Conservation (phyloP, 2,797 vertebrate species). For the Poecilia wingei region DNA sequence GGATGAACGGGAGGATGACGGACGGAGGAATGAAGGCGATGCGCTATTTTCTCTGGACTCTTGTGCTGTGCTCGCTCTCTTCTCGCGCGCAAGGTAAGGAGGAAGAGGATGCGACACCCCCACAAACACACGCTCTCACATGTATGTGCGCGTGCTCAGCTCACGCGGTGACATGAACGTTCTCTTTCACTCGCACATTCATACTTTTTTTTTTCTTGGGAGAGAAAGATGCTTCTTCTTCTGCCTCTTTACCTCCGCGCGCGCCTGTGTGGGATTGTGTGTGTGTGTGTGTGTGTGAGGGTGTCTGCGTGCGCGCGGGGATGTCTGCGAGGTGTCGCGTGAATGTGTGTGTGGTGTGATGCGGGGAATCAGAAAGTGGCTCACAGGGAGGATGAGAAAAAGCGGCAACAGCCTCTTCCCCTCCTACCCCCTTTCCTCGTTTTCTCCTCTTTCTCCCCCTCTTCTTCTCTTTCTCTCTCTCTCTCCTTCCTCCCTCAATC, state of each 20-base stretch:
- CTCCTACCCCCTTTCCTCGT: conserved; percentile 30
- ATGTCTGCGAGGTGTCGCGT: conserved; percentile 48
- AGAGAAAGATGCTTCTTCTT: conserved; percentile 20
- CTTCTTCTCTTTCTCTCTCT: background rate
- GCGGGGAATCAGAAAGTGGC: conserved; percentile 57
- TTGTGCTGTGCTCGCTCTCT: conserved; percentile 70
- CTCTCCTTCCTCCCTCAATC: conserved; percentile 21
- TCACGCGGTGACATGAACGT: conserved; percentile 29
- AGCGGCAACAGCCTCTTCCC: conserved; percentile 64
- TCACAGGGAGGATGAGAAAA: conserved; percentile 54
- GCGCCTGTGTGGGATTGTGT: background rate
- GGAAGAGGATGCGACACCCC: conserved; percentile 53
- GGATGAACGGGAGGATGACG: conserved; percentile 49
- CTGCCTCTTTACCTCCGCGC: background rate
- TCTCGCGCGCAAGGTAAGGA: conserved; percentile 75
- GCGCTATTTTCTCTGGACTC: conserved; percentile 77
- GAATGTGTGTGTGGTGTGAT: conserved; percentile 47
- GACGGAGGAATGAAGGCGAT: conserved; percentile 67
- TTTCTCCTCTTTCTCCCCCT: background rate
- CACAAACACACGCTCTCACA: background rate
- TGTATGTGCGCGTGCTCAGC: conserved; percentile 6
- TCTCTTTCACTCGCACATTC: conserved; percentile 10
- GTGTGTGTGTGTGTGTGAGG: conserved; percentile 15
- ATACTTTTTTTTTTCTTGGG: conserved; percentile 10
- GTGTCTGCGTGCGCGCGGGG: conserved; percentile 33